Evolutionary conservation across 2,888 invertebrate species (phyloP).

Genomic region (Sinelater perroti): DNA sequence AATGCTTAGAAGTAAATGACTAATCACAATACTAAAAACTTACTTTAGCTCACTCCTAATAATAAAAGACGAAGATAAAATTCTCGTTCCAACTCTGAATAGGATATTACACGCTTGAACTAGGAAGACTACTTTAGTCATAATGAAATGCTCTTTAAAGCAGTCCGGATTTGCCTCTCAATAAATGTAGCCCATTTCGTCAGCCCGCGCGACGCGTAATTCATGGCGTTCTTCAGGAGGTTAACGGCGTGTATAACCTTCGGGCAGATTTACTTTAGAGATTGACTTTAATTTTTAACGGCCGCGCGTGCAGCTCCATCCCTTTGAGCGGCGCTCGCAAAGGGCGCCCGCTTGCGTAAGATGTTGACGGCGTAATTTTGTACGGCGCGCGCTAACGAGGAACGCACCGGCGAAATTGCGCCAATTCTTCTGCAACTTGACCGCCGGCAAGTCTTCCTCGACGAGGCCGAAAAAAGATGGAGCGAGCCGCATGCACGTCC

Average conservation of each 20-base stretch:
- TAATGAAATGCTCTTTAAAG: constrained; percentile 1
- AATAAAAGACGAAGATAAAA: neutral
- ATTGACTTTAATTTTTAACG: constrained; percentile 12
- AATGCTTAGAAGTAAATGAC: too few relatives aligned
- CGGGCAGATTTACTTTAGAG: constrained; percentile 9
- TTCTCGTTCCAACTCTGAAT: too few relatives aligned
- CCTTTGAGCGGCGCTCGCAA: constrained; percentile 1
- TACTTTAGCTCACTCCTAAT: neutral
- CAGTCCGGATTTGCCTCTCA: too few relatives aligned
- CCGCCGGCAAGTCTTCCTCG: constrained; percentile 12
- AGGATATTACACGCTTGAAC: too few relatives aligned
- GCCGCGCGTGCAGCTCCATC: constrained; percentile 8
- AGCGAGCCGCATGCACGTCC: constrained; percentile 10
- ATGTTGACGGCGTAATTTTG: constrained; percentile 10
- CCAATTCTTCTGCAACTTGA: constrained; percentile 17
- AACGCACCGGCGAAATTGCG: constrained; percentile 13
- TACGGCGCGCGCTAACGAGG: constrained; percentile 5
- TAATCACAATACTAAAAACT: too few relatives aligned
- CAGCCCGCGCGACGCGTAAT: neutral
- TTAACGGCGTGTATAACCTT: constrained; percentile 11
- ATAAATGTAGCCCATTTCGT: constrained; percentile 8
- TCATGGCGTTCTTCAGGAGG: constrained; percentile 2
- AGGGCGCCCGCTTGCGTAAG: constrained; percentile 2
- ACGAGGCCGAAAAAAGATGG: constrained; percentile 10
- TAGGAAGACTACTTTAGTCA: too few relatives aligned